Evolutionary conservation across 2,888 invertebrate genomes (phyloP), one percentile per base, ranked within the genome.

Genomic region (Acanthosoma haemorrhoidale): DNA sequence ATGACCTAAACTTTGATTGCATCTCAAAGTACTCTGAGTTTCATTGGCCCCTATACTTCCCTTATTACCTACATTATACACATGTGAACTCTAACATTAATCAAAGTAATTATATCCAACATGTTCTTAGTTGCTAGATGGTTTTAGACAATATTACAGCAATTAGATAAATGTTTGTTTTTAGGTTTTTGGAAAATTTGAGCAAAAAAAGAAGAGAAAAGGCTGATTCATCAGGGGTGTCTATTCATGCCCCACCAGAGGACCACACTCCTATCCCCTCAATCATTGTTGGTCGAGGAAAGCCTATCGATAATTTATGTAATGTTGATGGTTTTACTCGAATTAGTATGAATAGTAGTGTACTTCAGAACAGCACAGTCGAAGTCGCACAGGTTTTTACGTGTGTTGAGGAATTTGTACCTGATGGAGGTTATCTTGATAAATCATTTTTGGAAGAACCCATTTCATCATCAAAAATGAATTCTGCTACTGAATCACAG

Each of bases 371-470:
- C 18, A 66, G 66, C 58, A 51, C 64, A n/a, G 67, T 70, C 9
- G 72, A 68, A 68, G 71, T 70, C 60, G 38, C 69, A 6, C 72
- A 72, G 31, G 71, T 71, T 36, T 70, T 75, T 11, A 74, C 81
- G 2, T 84, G 83, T 74, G 87, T 90, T 8, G 89, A 90, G 75
- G 89, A 90, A 77, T 90, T 89, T 83, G 81, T 89, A 78, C 84
- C 90, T 72, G 85, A 92, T 81, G 81, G 86, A 77, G 87, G 87
- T 13, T 90, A 89, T n/a, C 85, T 87, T 57, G 90, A 90, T 77
- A 86, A 86, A 77, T 89, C 88, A 69, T 91, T 92, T 77, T 81
- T 91, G 41, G 91, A 91, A 73, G 91, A 91, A 75, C 36, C 69
- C 58, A 25, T 70, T 34, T 69, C 72, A 18, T 51, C 70, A 4